Evolutionary conservation across 2,797 vertebrate species (phyloP).

Genomic region (Bucorvus abyssinicus): DNA sequence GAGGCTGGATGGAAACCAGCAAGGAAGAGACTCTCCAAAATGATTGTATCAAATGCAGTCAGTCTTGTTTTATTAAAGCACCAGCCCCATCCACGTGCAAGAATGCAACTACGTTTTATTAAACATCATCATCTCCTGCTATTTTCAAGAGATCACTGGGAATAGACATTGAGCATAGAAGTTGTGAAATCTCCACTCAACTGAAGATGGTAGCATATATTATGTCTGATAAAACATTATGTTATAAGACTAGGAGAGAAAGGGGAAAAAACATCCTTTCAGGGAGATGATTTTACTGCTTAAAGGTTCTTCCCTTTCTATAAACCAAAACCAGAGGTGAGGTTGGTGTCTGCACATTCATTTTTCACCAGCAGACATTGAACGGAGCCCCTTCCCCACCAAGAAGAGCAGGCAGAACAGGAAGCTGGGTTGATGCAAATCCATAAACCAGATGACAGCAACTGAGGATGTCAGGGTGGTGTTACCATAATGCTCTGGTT

Average conservation of each 20-base stretch:
- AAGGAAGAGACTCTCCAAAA: background rate
- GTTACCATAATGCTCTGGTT: background rate
- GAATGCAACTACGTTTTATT: background rate
- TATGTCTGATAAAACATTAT: background rate
- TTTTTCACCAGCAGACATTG: background rate
- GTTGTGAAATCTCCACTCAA: background rate
- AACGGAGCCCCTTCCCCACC: accelerated
- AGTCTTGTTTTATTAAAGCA: background rate
- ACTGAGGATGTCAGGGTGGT: background rate
- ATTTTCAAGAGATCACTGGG: background rate
- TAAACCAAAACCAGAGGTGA: background rate
- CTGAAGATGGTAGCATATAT: background rate
- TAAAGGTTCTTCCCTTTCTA: background rate
- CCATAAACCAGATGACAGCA: background rate
- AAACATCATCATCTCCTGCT: background rate
- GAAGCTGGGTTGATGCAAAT: background rate
- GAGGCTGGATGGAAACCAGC: background rate
- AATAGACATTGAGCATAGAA: background rate
- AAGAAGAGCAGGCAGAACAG: background rate
- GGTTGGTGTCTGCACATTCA: accelerated
- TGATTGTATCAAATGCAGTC: background rate
- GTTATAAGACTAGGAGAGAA: background rate
- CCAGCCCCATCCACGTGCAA: background rate
- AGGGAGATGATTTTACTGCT: background rate
- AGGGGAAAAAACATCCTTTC: background rate